Evolutionary conservation across 2,113 vertebrate species (phyloP), one percentile per base, ranked within the genome.

Genomic region (Typhlomys cinereus): DNA sequence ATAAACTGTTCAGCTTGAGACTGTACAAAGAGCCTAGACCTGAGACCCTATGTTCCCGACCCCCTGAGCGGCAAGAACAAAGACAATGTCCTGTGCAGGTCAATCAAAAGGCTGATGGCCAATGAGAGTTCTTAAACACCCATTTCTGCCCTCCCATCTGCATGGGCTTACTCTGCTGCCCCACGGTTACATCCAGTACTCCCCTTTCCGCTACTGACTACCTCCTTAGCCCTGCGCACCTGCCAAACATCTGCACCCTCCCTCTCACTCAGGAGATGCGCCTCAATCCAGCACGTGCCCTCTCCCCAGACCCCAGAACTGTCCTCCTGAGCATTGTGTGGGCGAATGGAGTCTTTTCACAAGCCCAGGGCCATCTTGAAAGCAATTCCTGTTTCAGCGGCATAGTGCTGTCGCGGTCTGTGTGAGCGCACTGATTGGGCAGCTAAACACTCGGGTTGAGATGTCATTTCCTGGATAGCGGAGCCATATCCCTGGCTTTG

Each of bases 1-100:
- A 46, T 23, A 59, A 85, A 54, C 36, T 46, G 5, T 52, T 29
- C 34, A n/a, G 34, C 25, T 7, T 36, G 20, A 54, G 74, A 57
- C 44, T 36, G 46, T 76, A 54, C 88, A 44, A 74, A 29, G n/a
- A 31, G 21, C 79, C 34, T 71, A 70, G 54, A 36, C 39, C 36
- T 61, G 69, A 64, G n/a, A n/a, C n/a, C n/a, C n/a, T n/a, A n/a
- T n/a, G n/a, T n/a, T n/a, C n/a, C 48, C 46, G 52, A 21, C 36
- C 52, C 17, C 64, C 64, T 92, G 76, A n/a, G n/a, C n/a, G n/a
- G n/a, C n/a, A n/a, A n/a, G n/a, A n/a, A 76, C 80, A 52, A 81
- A 61, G 41, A 66, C 70, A 3, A 13, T 34, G 48, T 64, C 61
- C 29, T 44, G 34, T 34, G 75, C 39, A 48, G n/a, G n/a, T n/a